Evolutionary conservation across 2,888 invertebrate genomes (phyloP), one percentile per base, ranked within the genome.

Genomic region (Drosophila birchii): DNA sequence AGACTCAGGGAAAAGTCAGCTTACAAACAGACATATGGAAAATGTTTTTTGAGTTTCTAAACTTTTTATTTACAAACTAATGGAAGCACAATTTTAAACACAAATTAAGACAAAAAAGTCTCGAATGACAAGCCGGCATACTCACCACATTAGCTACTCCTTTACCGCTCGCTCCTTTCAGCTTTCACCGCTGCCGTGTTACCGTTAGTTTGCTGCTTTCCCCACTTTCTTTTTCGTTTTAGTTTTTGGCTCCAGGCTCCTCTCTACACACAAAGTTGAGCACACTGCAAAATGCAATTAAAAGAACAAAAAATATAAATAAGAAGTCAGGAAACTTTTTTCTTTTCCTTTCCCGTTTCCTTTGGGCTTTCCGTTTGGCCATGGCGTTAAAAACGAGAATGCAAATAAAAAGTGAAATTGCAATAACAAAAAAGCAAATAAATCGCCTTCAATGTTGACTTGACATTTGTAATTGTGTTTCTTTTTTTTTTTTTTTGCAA

Each of bases 371-470:
- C 14, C 18, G 32, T 14, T 47, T 62, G 74, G 56, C 71, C 72
- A 23, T 74, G 72, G 57, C 63, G 63, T 56, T 45, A 45, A 73
- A 51, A 75, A 55, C 18, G 75, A 58, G 51, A 69, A 69, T 34
- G 45, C 57, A 58, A 75, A 66, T 66, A 23, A 75, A 75, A 76
- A 75, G 76, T 68, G 68, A 75, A 74, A 75, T 68, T 47, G 47
- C 36, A 38, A 38, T 9, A 54, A 54, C 2, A 23, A 74, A 45
- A 59, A 74, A 47, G 49, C 3, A 23, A 53, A 36, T 36, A 36
- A 53, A 53, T 23, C 47, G 47, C 56, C 71, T 58, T 67, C 59
- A 41, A 38, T 43, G 60, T 75, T 34, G 55, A 51, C 34, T 55
- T 67, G 60, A 58, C 39, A 45, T 57, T 49, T 71, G 54, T 49